A percentile compares a stretch with the other conserved stretches of the same genome.
These are phyloP conservation scores for Riparia riparia DNA, from an alignment of 2,113 vertebrate species.

Conservation along the genomic window DNA sequence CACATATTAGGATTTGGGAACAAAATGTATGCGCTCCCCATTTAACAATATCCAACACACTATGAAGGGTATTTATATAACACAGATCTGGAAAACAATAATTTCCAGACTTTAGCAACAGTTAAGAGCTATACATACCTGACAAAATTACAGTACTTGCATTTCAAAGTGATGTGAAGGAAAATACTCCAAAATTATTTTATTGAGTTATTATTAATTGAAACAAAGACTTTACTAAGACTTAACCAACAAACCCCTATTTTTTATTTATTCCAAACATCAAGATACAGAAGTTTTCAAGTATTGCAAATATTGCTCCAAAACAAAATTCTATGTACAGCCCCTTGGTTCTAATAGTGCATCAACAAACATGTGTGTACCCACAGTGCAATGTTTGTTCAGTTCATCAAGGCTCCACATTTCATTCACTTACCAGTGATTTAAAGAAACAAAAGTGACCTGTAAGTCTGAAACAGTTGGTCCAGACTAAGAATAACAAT, in stretches of 20 bases:
- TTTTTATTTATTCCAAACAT: constrained; percentile 79
- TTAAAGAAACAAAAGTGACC: constrained; percentile 56
- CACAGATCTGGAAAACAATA: background rate
- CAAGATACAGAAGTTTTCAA: constrained; percentile 76
- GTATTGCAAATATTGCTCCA: constrained; percentile 80
- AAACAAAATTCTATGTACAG: constrained; percentile 76
- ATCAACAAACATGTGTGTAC: constrained; percentile 59
- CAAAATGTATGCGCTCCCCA: background rate
- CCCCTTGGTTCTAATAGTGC: constrained; percentile 70
- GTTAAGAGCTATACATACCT: background rate
- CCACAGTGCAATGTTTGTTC: constrained; percentile 77
- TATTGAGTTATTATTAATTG: background rate
- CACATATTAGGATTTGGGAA: background rate
- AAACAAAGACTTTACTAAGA: constrained; percentile 52
- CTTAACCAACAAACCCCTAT: constrained; percentile 75
- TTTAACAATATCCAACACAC: background rate
- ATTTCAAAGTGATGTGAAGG: background rate
- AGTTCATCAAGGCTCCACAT: constrained; percentile 59
- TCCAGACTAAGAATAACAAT: constrained; percentile 44
- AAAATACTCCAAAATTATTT: background rate
- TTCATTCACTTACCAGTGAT: constrained; percentile 60
- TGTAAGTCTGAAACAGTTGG: constrained; percentile 24
- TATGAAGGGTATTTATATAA: background rate
- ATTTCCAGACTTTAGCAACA: background rate
- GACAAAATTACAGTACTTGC: background rate